Evolutionary conservation across 2,888 invertebrate species (phyloP).

Genomic region (Frankliniella fusca): DNA sequence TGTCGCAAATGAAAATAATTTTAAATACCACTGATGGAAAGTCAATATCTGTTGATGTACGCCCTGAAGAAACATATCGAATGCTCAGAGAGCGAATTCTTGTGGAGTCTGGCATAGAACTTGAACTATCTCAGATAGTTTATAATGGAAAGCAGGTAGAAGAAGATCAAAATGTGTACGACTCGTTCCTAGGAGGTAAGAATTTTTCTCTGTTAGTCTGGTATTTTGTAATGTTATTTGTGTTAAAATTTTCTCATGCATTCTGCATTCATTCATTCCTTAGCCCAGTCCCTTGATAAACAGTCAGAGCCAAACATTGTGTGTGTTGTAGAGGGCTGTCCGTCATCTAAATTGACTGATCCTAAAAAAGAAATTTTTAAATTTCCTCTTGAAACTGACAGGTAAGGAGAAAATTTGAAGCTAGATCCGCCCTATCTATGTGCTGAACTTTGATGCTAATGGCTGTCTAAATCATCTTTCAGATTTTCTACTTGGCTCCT

Average conservation of each 20-base stretch:
- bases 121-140: background rate
- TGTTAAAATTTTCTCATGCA: background rate
- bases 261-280: background rate
- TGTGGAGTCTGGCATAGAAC: background rate
- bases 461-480: background rate
- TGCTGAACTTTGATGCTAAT: background rate
- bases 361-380: background rate
- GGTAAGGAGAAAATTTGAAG: background rate
- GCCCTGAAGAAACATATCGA: background rate
- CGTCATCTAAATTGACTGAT: background rate
- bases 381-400: constrained; percentile 11
- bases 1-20: constrained; percentile 17
- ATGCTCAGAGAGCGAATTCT: background rate
- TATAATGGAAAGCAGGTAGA: background rate
- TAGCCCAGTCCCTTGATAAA: background rate
- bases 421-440: background rate
- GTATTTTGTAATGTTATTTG: background rate
- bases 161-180: background rate
- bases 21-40: background rate
- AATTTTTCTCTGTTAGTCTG: background rate
- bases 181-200: constrained; percentile 2
- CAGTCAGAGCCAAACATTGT: background rate
- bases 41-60: background rate
- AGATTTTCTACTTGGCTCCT: background rate
- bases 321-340: background rate